phyloP scores from a whole-genome alignment of 1,140 invertebrate genomes.

The Rhagoletis pomonella region DNA sequence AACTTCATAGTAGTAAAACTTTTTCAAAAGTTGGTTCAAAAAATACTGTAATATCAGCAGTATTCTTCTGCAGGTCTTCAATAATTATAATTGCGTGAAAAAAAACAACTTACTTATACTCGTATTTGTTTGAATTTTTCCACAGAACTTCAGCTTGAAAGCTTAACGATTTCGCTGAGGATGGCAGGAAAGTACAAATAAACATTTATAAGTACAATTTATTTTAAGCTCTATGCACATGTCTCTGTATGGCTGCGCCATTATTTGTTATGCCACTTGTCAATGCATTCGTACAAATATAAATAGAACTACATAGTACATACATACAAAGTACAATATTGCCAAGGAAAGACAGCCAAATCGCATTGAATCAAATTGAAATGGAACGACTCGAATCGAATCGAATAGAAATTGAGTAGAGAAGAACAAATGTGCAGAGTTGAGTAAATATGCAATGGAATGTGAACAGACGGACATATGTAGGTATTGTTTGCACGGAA shows the following conservation, averaged over 20 bases:
- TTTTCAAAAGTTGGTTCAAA: too few species aligned
- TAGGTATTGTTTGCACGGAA: neutral
- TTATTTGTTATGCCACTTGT: constrained; percentile 23
- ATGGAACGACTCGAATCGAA: neutral
- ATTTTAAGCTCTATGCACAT: neutral
- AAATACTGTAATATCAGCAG: too few species aligned
- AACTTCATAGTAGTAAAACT: too few species aligned
- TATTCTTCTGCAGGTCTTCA: too few species aligned
- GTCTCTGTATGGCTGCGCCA: neutral
- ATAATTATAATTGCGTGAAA: too few species aligned
- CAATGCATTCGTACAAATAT: constrained; percentile 7
- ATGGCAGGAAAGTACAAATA: neutral
- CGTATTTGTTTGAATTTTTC: neutral
- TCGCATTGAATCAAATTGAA: constrained; percentile 27
- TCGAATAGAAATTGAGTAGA: neutral
- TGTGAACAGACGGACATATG: neutral
- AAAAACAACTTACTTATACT: too few species aligned
- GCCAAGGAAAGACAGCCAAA: neutral
- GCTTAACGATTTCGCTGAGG: neutral
- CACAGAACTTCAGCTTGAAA: neutral
- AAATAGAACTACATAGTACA: neutral
- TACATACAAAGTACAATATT: neutral
- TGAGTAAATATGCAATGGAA: neutral
- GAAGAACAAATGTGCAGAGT: neutral
- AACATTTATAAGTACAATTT: neutral